Evolutionary conservation across 2,888 invertebrate species (phyloP).

Genomic region (Parnassius orleans): DNA sequence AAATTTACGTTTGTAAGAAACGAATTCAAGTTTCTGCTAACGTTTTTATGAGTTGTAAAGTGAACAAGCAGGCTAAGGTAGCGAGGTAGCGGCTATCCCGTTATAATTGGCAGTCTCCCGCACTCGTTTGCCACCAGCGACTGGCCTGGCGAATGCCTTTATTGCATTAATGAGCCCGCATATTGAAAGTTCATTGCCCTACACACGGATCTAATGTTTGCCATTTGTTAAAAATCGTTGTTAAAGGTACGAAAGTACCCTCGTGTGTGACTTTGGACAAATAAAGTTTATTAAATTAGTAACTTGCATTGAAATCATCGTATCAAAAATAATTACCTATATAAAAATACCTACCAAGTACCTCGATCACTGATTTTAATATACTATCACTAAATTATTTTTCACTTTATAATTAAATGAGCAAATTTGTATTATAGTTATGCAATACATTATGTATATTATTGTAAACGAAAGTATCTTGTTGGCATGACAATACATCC

Average conservation of each 20-base stretch:
- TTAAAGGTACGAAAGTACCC: background rate
- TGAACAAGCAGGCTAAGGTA: slow-evolving; percentile 32
- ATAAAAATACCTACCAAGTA: no score
- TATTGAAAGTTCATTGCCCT: slow-evolving; percentile 52
- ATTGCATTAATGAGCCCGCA: slow-evolving; percentile 63
- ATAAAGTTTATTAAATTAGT: background rate
- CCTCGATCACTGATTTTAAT: no score
- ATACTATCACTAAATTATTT: no score
- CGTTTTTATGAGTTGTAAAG: slow-evolving; percentile 29
- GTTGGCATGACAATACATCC: background rate
- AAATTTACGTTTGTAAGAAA: slow-evolving; percentile 14
- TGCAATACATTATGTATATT: no score
- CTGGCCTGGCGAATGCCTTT: slow-evolving; percentile 45
- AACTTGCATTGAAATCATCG: no score
- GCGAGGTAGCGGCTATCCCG: slow-evolving; percentile 37
- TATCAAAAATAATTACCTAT: no score
- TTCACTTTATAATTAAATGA: no score
- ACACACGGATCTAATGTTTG: slow-evolving; percentile 42
- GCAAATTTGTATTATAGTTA: no score
- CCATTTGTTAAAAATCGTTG: slow-evolving; percentile 22
- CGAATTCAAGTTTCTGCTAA: slow-evolving; percentile 17
- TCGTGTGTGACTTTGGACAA: background rate
- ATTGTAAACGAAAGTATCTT: no score
- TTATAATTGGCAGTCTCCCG: slow-evolving; percentile 47
- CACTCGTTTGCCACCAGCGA: slow-evolving; percentile 35